Evolutionary conservation across 2,113 vertebrate species (phyloP).

Genomic region (Sebastes fasciatus): DNA sequence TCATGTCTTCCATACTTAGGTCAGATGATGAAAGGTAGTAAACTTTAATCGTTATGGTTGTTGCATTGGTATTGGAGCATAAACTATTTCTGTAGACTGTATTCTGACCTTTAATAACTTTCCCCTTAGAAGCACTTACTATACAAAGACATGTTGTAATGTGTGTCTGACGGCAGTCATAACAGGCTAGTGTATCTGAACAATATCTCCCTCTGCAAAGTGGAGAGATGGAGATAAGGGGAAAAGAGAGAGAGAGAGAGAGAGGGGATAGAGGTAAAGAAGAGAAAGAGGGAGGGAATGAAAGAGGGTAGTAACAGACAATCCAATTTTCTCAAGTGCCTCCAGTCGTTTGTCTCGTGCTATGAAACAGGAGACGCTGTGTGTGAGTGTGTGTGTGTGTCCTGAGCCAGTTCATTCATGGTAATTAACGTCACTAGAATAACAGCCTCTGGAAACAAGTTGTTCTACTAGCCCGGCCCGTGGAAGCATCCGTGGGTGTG

Average conservation of each 20-base stretch:
- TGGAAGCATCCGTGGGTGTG: slow-evolving; percentile 8
- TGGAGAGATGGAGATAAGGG: background rate
- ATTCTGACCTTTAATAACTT: background rate
- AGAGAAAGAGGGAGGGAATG: background rate
- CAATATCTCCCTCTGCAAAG: background rate
- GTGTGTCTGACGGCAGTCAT: background rate
- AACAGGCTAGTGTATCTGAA: background rate
- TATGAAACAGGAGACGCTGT: slow-evolving; percentile 25
- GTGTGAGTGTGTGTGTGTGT: background rate
- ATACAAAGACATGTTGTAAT: background rate
- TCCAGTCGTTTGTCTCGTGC: slow-evolving; percentile 41
- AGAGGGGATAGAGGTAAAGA: background rate
- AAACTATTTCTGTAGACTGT: background rate
- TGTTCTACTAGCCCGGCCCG: slow-evolving; percentile 34
- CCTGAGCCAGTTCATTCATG: slow-evolving; percentile 26
- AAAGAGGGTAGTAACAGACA: slow-evolving; percentile 16
- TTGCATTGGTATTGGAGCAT: background rate
- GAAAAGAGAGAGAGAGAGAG: background rate
- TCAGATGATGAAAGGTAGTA: background rate
- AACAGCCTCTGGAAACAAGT: slow-evolving; percentile 62
- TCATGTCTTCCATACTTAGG: background rate
- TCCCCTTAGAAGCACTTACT: background rate
- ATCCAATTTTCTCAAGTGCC: slow-evolving; percentile 29
- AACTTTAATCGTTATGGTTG: background rate
- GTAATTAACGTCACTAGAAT: slow-evolving; percentile 61